Percentiles rank a stretch among this genome's conserved stretches.
These are phyloP conservation scores for Phylloscopus whistleri DNA, from an alignment of 2,113 vertebrate genomes.

Conservation along the genomic window DNA sequence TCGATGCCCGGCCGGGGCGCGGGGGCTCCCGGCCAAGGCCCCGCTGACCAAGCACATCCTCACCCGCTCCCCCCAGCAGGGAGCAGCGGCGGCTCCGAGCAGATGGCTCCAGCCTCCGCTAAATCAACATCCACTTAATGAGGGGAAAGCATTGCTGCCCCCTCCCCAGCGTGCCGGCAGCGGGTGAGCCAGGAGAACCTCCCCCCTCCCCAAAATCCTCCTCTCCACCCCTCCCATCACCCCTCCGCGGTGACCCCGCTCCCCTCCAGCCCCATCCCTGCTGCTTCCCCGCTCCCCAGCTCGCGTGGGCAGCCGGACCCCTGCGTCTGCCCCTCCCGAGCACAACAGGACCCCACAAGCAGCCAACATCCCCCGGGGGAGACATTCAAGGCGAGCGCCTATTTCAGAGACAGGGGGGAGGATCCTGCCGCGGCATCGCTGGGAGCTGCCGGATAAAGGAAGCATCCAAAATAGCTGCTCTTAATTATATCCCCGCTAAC, in stretches of 20 bases:
- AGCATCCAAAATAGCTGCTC: slow-evolving; percentile 61
- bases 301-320: neutral
- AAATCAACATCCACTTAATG: slow-evolving; percentile 51
- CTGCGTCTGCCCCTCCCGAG: neutral
- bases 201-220: neutral
- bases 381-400: neutral
- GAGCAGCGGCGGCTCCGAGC: neutral
- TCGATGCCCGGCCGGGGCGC: neutral
- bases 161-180: neutral
- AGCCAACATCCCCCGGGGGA: neutral
- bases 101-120: slow-evolving; percentile 45
- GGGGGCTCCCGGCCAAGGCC: slow-evolving; percentile 26
- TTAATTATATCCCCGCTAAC: slow-evolving; percentile 58
- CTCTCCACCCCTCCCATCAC: neutral
- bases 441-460: slow-evolving; percentile 49
- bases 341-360: neutral
- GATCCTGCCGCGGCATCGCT: slow-evolving; percentile 30
- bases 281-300: neutral
- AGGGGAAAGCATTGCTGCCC: neutral
- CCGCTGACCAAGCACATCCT: slow-evolving; percentile 35
- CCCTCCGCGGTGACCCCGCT: neutral
- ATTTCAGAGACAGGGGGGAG: neutral
- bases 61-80: neutral
- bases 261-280: neutral
- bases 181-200: neutral